Evolutionary conservation across 1,140 invertebrate species (phyloP), one percentile per base, ranked within the genome.

Genomic region (Bilobella aurantiaca): DNA sequence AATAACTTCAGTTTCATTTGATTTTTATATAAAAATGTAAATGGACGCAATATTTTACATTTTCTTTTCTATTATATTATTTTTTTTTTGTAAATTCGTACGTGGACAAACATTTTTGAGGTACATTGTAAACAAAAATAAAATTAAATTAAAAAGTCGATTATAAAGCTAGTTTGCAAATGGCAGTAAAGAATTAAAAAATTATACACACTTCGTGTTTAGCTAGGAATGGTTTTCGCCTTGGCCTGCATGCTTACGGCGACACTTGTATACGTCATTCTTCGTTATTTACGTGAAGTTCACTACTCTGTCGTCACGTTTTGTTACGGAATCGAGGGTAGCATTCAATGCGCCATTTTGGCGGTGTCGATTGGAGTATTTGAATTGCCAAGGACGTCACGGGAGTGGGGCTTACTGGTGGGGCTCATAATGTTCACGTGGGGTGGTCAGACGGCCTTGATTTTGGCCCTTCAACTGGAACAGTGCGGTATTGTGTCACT

Each of bases 401-500:
- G 29, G 1, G 30, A 68, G 23, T 57, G 56, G 57, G 57, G 8
- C n/a, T 30, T 68, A 12, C 37, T 56, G 25, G 30, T 64, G 12
- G 57, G 23, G 1, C 53, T 34, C 16, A 58, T 63, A 8, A 25
- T 59, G 28, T 49, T 68, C 2, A 57, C 62, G 1, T 68, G 65
- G 25, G 21, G 25, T 34, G 66, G 49, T 2, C 66, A 68, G 57
- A 64, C 58, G 1, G n/a, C 21, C 27, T 18, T 64, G 1, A 68
- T 58, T 2, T n/a, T 68, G 1, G 66, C 62, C 2, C 29, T 68
- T 1, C 65, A 68, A 29, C 62, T 37, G 18, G 66, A 68, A 61
- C 59, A 62, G 25, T 68, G 65, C 0, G 67, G 67, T n/a, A 27
- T 31, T 25, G 58, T 72, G 8, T 37, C 70, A 30, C 30, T 72